phyloP scores from a whole-genome alignment of 2,888 invertebrate genomes.

The Formica aserva region DNA sequence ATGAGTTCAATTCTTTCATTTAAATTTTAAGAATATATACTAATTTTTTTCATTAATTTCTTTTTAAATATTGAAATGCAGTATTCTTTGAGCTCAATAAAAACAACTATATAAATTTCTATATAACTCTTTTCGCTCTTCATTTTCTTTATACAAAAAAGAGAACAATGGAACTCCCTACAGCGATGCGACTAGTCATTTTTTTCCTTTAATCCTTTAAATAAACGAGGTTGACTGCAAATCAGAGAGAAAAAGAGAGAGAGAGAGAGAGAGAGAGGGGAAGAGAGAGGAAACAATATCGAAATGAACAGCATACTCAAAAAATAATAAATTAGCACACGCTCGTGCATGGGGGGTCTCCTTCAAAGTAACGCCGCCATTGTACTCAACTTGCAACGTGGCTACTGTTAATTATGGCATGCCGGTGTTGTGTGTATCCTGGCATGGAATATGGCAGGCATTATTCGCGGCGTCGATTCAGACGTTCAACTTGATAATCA shows the following conservation, averaged over 20 bases:
- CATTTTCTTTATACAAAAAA: constrained; percentile 30
- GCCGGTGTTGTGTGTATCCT: constrained; percentile 59
- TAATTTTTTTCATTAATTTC: not conserved
- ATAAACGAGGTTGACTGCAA: constrained; percentile 11
- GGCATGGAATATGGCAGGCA: constrained; percentile 57
- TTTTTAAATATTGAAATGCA: not conserved
- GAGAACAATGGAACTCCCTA: constrained; percentile 47
- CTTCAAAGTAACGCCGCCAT: constrained; percentile 75
- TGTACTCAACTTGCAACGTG: constrained; percentile 64
- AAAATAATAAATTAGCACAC: constrained; percentile 76
- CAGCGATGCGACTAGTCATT: constrained; percentile 44
- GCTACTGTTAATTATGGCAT: constrained; percentile 77
- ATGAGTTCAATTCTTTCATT: not conserved
- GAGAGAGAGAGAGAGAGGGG: not conserved
- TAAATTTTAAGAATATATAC: not conserved
- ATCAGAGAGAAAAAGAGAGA: constrained; percentile 23
- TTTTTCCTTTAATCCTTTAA: constrained; percentile 35
- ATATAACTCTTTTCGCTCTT: not conserved
- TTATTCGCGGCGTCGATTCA: constrained; percentile 64
- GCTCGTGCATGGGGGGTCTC: constrained; percentile 64
- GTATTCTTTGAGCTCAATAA: constrained; percentile 11
- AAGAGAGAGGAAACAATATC: constrained; percentile 28
- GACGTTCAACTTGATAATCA: constrained; percentile 66
- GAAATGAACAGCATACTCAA: constrained; percentile 64
- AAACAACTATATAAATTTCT: not conserved